Base-by-base conservation (phyloP, 2,888 invertebrate species). In the Pimpla rufipes region DNA sequence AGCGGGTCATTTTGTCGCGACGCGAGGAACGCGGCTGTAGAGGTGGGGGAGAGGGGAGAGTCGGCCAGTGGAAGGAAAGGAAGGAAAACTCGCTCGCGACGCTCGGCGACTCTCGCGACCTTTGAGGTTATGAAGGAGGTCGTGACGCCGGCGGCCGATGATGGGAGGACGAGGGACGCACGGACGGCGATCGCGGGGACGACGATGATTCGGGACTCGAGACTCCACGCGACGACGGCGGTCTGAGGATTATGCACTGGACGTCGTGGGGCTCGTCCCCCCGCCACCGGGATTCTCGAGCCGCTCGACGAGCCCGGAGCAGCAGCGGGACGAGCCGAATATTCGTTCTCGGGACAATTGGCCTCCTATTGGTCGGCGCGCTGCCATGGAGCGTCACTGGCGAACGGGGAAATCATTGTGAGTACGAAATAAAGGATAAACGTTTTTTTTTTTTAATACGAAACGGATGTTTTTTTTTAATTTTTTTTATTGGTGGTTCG, bases 361-460 rank as follows among this genome's bases (percentile, higher is more conserved):
- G 64, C 59, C 64, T 80, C 70, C 70, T 87, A 50, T 62, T 85
- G 55, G n/a, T 87, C 71, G 85, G 84, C 23, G 66, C 82, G 67
- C 85, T 90, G 73, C 87, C 89, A 67, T 81, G 83, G 75, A 85
- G 79, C 84, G 88, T 87, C 85, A 79, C 76, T 78, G 90, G 86
- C 13, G 92, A 92, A 81, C 89, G 88, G 86, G 91, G 87, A 87
- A 90, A 91, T 76, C 88, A 91, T 83, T 91, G 92, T 92, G 81
- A 92, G 92, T 92, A 67, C 7, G 40, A 35, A 52, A 64, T 59
- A 55, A n/a, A 29, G 16, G 55, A 52, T 16, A 16, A 45, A 18
- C 21, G 42, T 70, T 16, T 8, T 10, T n/a, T 16, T 37, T 37
- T 1, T 35, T 18, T 0, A 55, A 42, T 29, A 18, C 47, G 5